These are phyloP conservation scores for Poecilobothrus nobilitatus DNA, from an alignment of 2,888 invertebrate species.

Conservation along the genomic window DNA sequence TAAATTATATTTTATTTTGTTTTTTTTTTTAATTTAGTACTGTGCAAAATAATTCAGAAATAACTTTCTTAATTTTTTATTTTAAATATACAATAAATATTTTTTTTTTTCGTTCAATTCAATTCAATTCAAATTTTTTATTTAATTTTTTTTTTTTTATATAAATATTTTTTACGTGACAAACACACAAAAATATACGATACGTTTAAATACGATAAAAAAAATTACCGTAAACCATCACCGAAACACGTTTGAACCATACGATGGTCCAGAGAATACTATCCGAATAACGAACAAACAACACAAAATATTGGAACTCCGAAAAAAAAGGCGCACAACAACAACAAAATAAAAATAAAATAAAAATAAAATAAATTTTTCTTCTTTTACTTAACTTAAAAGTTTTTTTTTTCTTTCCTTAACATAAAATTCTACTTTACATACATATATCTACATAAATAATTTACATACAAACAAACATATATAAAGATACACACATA, in stretches of 20 bases:
- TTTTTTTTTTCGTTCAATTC: too few species aligned
- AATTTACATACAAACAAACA: not conserved
- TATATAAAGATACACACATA: not conserved
- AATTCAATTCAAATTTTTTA: too few species aligned
- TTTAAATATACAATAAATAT: too few species aligned
- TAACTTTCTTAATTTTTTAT: too few species aligned
- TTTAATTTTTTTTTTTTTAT: too few species aligned
- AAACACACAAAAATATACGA: not conserved
- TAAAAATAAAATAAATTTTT: not conserved
- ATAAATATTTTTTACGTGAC: not conserved
- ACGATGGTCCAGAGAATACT: conserved; percentile 4
- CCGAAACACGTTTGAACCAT: not conserved
- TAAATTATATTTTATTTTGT: too few species aligned
- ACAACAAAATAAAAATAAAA: not conserved
- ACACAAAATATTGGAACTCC: not conserved
- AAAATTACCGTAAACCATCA: not conserved
- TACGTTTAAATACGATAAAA: not conserved
- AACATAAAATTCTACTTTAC: not conserved
- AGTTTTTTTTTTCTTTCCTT: not conserved
- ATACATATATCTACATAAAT: not conserved
- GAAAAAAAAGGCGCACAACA: not conserved
- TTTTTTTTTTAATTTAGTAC: too few species aligned
- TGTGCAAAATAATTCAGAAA: too few species aligned
- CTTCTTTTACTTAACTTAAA: not conserved
- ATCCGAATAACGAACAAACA: not conserved